A percentile compares a stretch with the other conserved stretches of the same genome.
phyloP scores from a whole-genome alignment of 2,113 vertebrate genomes.

The Telmatochromis bifrenatus region DNA sequence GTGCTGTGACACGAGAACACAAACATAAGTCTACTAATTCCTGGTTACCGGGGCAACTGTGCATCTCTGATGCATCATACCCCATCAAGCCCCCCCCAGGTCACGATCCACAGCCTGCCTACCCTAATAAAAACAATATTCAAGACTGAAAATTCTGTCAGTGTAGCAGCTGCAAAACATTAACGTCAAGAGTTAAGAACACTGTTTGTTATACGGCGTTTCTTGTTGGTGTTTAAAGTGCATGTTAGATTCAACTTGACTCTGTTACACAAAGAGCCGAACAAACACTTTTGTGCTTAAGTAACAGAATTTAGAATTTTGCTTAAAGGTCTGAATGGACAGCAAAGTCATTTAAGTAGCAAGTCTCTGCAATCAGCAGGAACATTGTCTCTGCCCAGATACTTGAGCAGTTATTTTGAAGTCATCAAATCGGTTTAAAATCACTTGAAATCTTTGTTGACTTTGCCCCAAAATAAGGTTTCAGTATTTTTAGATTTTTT shows the following conservation, averaged over 20 bases:
- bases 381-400: background rate
- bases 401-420: background rate
- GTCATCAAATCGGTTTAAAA: background rate
- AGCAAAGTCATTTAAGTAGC: background rate
- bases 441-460: background rate
- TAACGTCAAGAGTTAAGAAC: background rate
- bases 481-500: background rate
- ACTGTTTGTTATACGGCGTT: background rate
- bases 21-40: background rate
- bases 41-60: conserved; percentile 51
- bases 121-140: background rate
- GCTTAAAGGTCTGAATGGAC: background rate
- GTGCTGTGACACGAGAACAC: conserved; percentile 22
- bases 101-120: conserved; percentile 37
- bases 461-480: background rate
- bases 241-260: background rate
- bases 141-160: background rate
- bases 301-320: background rate
- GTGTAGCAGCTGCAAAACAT: background rate
- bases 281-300: background rate
- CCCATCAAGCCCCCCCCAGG: background rate
- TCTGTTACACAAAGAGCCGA: background rate
- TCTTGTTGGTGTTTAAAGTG: background rate
- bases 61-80: background rate
- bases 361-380: background rate